phyloP scores from a whole-genome alignment of 2,797 vertebrate genomes.

The Pantherophis vulpinus region DNA sequence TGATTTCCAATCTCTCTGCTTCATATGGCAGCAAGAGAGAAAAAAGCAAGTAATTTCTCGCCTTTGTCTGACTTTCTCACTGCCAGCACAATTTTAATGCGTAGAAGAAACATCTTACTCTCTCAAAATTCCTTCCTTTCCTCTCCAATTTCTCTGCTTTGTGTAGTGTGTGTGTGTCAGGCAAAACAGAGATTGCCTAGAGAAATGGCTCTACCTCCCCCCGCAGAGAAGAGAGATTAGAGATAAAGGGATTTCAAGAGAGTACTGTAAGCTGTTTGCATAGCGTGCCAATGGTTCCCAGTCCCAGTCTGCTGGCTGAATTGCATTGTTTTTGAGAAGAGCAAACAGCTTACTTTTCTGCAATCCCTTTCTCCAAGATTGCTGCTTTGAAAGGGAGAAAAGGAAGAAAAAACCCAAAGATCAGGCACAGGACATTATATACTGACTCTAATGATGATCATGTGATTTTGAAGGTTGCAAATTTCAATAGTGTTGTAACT shows the following conservation, averaged over 20 bases:
- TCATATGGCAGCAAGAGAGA: neutral
- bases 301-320: neutral
- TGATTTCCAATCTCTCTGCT: neutral
- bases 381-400: neutral
- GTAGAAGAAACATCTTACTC: neutral
- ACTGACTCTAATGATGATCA: neutral
- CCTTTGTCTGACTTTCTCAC: neutral
- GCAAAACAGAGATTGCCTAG: neutral
- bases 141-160: neutral
- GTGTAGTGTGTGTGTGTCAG: neutral
- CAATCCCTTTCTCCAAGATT: neutral
- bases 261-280: neutral
- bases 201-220: neutral
- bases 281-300: neutral
- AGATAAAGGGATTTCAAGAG: neutral
- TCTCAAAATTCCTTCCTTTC: neutral
- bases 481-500: neutral
- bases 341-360: neutral
- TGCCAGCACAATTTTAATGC: neutral
- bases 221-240: neutral
- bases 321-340: neutral
- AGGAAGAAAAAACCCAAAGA: neutral
- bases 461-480: neutral
- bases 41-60: neutral
- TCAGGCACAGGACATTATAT: neutral